Evolutionary conservation across 2,113 vertebrate genomes (phyloP).

Genomic region (Calidris pugnax): DNA sequence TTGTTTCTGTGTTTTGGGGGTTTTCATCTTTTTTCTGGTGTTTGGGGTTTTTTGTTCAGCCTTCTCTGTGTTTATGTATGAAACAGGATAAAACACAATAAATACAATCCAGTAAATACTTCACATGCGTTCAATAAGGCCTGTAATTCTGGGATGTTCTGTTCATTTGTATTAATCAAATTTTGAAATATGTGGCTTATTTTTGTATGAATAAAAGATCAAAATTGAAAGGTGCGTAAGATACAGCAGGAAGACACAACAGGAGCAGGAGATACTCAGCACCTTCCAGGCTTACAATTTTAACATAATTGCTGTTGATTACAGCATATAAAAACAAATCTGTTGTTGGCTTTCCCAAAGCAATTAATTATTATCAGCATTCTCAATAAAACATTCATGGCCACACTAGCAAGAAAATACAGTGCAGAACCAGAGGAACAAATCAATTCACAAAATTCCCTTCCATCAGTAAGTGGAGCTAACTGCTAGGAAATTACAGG

Average conservation of each 20-base stretch:
- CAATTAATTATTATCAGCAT: neutral
- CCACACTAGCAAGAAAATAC: neutral
- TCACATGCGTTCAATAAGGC: too few species aligned
- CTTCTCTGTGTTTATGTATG: too few species aligned
- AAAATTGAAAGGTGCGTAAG: too few species aligned
- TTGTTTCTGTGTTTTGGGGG: rapidly evolving
- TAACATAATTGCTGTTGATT: neutral
- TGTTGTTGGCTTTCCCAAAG: neutral
- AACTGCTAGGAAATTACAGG: neutral
- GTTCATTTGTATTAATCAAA: too few species aligned
- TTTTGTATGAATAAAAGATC: too few species aligned
- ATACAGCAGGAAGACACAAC: neutral
- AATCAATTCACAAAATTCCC: neutral
- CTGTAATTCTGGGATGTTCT: too few species aligned
- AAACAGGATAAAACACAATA: too few species aligned
- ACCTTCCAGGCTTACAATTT: neutral
- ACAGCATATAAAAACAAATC: neutral
- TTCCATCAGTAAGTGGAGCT: neutral
- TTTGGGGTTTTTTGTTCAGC: neutral
- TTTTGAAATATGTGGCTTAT: too few species aligned
- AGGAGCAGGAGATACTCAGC: neutral
- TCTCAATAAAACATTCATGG: neutral
- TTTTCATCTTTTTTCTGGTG: neutral
- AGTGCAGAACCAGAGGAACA: neutral
- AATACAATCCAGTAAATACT: too few species aligned